These are phyloP conservation scores for Trachymyrmex cornetzi DNA, from an alignment of 1,140 invertebrate species.

Conservation along the genomic window DNA sequence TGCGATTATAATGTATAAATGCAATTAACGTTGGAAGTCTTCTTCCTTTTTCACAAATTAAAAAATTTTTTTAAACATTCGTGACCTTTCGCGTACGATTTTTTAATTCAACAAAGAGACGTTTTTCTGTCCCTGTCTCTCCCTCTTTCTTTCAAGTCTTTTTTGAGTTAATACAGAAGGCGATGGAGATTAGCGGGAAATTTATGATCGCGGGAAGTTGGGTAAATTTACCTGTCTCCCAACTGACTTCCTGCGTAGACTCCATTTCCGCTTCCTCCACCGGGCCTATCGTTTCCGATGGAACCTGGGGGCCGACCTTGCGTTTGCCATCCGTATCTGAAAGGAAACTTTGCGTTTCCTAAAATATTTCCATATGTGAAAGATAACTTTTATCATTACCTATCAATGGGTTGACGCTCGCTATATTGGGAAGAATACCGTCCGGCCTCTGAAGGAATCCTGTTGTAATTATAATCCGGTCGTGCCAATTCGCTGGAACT, in stretches of 20 bases:
- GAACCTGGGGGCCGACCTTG: slow-evolving; percentile 50
- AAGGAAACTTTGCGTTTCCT: background rate
- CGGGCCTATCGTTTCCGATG: slow-evolving; percentile 34
- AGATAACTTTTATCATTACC: slow-evolving; percentile 54
- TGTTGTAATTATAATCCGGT: slow-evolving; percentile 65
- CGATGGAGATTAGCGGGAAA: slow-evolving; percentile 5
- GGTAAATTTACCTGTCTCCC: slow-evolving; percentile 68
- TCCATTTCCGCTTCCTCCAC: slow-evolving; percentile 31
- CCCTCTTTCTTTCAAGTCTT: background rate
- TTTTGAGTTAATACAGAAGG: background rate
- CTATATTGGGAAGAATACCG: slow-evolving; percentile 70
- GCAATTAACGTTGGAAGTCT: background rate
- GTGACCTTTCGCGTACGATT: background rate
- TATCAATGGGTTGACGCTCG: slow-evolving; percentile 74
- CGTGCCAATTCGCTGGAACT: slow-evolving; percentile 60
- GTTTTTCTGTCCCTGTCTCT: no score
- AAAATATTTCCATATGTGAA: background rate
- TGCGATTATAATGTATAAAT: background rate
- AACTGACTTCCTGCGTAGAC: slow-evolving; percentile 52
- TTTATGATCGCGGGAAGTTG: slow-evolving; percentile 15
- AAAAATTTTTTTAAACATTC: background rate
- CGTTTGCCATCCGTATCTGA: slow-evolving; percentile 71
- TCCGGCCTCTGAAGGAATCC: slow-evolving; percentile 37
- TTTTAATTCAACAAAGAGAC: background rate
- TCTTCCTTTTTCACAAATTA: background rate